phyloP scores from a whole-genome alignment of 2,888 invertebrate species.

The Neoitamus cyanurus region DNA sequence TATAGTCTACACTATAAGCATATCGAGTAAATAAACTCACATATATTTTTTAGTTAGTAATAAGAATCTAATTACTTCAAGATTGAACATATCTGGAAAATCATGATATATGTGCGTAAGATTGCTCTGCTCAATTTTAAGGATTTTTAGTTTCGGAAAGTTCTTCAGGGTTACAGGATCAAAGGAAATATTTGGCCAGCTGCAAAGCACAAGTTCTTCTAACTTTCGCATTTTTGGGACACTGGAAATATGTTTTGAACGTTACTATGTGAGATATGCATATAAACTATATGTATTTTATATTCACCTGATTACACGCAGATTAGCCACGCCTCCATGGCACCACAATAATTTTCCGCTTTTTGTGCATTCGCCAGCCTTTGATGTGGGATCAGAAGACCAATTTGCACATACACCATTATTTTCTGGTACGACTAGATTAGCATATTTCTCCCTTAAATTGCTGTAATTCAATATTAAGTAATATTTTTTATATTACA shows the following conservation, averaged over 20 bases:
- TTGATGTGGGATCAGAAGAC: slow-evolving; percentile 56
- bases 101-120: slow-evolving; percentile 60
- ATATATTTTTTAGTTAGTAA: background rate
- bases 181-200: slow-evolving; percentile 61
- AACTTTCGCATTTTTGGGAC: slow-evolving; percentile 45
- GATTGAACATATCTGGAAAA: slow-evolving; percentile 62
- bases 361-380: slow-evolving; percentile 60
- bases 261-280: background rate
- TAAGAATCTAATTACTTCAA: slow-evolving; percentile 56
- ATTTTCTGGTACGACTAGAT: slow-evolving; percentile 5
- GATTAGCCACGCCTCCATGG: slow-evolving; percentile 62
- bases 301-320: slow-evolving; percentile 57
- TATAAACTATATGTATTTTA: background rate
- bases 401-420: slow-evolving; percentile 55
- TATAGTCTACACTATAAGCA: background rate
- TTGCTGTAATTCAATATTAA: background rate
- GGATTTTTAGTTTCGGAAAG: slow-evolving; percentile 60
- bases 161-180: slow-evolving; percentile 60
- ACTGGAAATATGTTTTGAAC: background rate
- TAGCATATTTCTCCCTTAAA: background rate
- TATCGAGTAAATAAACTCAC: background rate
- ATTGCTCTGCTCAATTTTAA: slow-evolving; percentile 62
- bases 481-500: background rate
- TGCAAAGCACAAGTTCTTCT: slow-evolving; percentile 57
- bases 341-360: slow-evolving; percentile 59